These are phyloP conservation scores for Lytechinus pictus DNA, from an alignment of 35 echinoderm and acorn worm genomes.

Conservation along the genomic window DNA sequence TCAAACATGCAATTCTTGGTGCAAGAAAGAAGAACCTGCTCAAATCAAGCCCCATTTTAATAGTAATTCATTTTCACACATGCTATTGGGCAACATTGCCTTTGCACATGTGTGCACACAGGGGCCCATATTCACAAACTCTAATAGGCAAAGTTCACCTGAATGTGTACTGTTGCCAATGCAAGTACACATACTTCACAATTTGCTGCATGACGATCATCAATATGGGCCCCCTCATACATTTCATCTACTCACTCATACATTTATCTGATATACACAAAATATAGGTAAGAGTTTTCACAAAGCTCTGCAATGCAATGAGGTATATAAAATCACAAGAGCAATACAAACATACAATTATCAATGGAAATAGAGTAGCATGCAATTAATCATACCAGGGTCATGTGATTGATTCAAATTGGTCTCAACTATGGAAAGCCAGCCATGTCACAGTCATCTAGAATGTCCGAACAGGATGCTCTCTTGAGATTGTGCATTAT, in stretches of 20 bases:
- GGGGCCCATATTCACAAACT: not conserved
- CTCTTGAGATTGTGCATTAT: too few species aligned
- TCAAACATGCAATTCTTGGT: not conserved
- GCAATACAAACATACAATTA: not conserved
- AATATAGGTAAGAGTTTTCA: not conserved
- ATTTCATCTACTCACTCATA: not conserved
- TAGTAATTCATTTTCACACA: not conserved
- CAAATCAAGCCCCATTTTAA: not conserved
- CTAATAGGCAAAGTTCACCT: too few species aligned
- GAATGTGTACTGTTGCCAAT: too few species aligned
- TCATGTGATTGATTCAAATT: too few species aligned
- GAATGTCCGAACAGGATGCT: too few species aligned
- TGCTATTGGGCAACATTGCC: not conserved
- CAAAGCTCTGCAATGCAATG: not conserved
- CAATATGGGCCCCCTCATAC: not conserved
- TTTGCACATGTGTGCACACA: not conserved
- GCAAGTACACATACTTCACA: too few species aligned
- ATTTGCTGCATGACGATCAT: too few species aligned
- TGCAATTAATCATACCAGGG: too few species aligned
- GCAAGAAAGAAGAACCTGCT: not conserved
- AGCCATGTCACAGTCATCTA: too few species aligned
- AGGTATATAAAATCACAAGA: constrained; percentile 1
- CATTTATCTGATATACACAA: not conserved
- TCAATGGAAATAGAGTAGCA: not conserved
- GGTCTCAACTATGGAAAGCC: too few species aligned